These are phyloP conservation scores for Papio anubis DNA, from an alignment of 2,113 vertebrate species.

Conservation along the genomic window DNA sequence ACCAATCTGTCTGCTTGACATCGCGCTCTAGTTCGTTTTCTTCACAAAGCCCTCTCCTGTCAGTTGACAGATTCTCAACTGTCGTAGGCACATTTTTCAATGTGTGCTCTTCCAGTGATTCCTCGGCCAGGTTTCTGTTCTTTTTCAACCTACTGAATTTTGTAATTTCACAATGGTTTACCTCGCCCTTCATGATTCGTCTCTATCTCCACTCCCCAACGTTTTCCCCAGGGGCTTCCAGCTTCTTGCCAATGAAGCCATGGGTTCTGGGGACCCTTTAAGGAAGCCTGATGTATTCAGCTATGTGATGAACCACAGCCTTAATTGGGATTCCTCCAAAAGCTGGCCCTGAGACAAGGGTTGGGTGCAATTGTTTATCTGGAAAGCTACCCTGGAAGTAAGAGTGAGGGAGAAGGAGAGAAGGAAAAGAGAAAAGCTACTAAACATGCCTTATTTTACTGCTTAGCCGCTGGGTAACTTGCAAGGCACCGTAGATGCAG, in stretches of 20 bases:
- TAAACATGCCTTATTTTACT: neutral
- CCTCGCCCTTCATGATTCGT: neutral
- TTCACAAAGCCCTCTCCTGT: constrained; percentile 43
- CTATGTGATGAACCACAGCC: accelerated
- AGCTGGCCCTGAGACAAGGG: neutral
- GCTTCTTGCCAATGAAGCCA: neutral
- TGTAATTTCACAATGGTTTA: neutral
- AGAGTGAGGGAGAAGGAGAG: neutral
- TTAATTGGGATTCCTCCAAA: neutral
- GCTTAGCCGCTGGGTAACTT: neutral
- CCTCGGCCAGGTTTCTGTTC: constrained; percentile 2
- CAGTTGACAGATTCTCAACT: constrained; percentile 61
- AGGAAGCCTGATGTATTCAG: neutral
- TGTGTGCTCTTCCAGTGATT: neutral
- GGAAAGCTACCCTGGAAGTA: neutral
- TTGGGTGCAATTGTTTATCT: neutral
- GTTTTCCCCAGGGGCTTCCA: too few relatives aligned
- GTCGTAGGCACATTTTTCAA: constrained; percentile 52
- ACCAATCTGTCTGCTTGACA: constrained; percentile 56
- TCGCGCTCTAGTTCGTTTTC: neutral
- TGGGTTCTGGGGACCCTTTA: neutral
- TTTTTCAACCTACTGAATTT: neutral
- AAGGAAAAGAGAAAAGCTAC: neutral
- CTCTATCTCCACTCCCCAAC: neutral
- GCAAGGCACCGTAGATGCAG: neutral